Evolutionary conservation across 2,888 invertebrate genomes (phyloP), one percentile per base, ranked within the genome.

Genomic region (Didymodactylos carnosus): DNA sequence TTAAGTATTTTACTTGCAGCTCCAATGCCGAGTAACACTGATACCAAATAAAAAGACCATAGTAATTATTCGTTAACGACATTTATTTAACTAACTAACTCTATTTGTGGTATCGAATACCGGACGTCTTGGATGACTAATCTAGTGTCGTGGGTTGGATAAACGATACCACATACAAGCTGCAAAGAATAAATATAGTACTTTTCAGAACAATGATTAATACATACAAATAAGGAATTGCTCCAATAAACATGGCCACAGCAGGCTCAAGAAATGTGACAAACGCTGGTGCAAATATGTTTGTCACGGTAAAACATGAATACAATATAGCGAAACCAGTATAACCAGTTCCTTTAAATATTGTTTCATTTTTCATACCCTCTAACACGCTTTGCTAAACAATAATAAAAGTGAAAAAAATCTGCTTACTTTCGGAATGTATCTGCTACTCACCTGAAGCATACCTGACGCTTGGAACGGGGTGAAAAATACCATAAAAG

Each of bases 401-500:
- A n/a, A n/a, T n/a, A 29, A 35, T 7, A 29, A 10, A 23, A 87
- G 87, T 29, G 70, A 79, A 39, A 75, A 43, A n/a, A 23, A 8
- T 80, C 80, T 80, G 75, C 78, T 78, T 53, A 73, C 25, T 13
- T 29, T 43, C 70, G 49, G 70, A 16, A 40, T 77, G 53, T 46
- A 72, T 27, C 40, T n/a, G 39, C 23, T 40, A 90, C 80, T n/a
- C 3, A 62, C 62, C 35, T 29, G 35, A 35, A 94, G 92, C 84
- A 94, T 93, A 78, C 92, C 91, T 88, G 92, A 91, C 70, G 95
- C 95, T 86, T 95, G 94, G 84, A 97, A 97, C 51, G 95, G 93
- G 76, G 94, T 93, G 83, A 97, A 97, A 77, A 95, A 89, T 80
- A 94, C 88, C 92, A 97, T 93, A 85, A 97, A 97, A 72, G 91